Evolutionary conservation across 2,888 invertebrate species (phyloP).

Genomic region (Carterocephalus palaemon): DNA sequence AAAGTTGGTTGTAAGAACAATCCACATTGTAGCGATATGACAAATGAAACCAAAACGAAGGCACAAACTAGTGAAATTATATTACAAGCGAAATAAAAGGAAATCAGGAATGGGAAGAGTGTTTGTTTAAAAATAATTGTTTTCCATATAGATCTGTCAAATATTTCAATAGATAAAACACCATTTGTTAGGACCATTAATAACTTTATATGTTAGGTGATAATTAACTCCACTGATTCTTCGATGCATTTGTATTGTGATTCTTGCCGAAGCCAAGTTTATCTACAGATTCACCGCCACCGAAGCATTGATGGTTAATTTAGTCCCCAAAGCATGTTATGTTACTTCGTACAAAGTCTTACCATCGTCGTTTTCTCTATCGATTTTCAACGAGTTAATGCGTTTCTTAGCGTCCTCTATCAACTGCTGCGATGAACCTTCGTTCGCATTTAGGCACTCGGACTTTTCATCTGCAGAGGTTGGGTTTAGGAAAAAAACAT

Average conservation of each 20-base stretch:
- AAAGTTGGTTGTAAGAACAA: slow-evolving; percentile 26
- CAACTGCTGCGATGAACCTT: slow-evolving; percentile 60
- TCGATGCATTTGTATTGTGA: too few species aligned
- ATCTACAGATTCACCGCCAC: background rate
- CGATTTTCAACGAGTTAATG: slow-evolving; percentile 71
- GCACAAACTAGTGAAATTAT: background rate
- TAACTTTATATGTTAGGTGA: too few species aligned
- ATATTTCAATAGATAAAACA: too few species aligned
- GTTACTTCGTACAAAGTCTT: slow-evolving; percentile 40
- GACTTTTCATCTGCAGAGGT: slow-evolving; percentile 49
- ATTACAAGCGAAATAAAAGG: background rate
- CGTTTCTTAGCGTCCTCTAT: slow-evolving; percentile 69
- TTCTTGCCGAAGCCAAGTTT: too few species aligned
- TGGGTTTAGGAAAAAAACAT: slow-evolving; percentile 32
- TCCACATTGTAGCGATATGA: background rate
- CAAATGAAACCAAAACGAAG: background rate
- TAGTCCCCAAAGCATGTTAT: slow-evolving; percentile 10
- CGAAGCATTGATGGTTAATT: slow-evolving; percentile 10
- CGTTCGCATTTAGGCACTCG: slow-evolving; percentile 49
- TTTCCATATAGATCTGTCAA: too few species aligned
- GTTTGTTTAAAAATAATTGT: background rate
- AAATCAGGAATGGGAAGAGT: background rate
- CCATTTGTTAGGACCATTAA: too few species aligned
- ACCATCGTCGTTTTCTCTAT: slow-evolving; percentile 72
- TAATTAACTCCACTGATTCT: too few species aligned